A percentile compares a stretch with the other conserved stretches of the same genome.
phyloP scores from a whole-genome alignment of 2,113 vertebrate species.

The Neoarius graeffei region DNA sequence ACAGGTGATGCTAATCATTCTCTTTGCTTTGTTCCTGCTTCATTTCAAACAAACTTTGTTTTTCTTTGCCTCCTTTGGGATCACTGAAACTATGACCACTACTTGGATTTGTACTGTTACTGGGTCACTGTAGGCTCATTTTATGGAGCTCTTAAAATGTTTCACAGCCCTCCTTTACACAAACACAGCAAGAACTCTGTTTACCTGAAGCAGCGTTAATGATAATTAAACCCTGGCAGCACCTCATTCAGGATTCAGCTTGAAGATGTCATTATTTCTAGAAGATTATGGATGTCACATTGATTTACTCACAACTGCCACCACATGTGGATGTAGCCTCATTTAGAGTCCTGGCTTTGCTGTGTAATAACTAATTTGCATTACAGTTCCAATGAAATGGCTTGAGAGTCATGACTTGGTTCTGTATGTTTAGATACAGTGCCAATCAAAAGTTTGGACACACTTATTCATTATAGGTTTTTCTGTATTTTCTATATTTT shows the following conservation, averaged over 20 bases:
- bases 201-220: neutral
- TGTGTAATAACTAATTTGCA: neutral
- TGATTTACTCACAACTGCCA: neutral
- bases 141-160: conserved; percentile 4
- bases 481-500: too few species aligned
- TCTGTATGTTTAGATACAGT: neutral
- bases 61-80: conserved; percentile 5
- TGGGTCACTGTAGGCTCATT: neutral
- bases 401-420: neutral
- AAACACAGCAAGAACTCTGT: neutral
- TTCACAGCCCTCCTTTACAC: neutral
- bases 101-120: neutral
- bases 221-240: neutral
- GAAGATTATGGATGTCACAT: neutral
- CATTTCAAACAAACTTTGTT: neutral
- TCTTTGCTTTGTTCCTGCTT: conserved; percentile 19
- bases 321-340: neutral
- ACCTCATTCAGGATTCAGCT: neutral
- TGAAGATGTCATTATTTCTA: neutral
- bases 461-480: too few species aligned
- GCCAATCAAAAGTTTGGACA: too few species aligned
- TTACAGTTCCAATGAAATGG: neutral
- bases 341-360: neutral
- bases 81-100: neutral
- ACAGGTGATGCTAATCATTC: conserved; percentile 9